Evolutionary conservation across 1,140 invertebrate genomes (phyloP), one percentile per base, ranked within the genome.

Genomic region (Drosophila leontia): DNA sequence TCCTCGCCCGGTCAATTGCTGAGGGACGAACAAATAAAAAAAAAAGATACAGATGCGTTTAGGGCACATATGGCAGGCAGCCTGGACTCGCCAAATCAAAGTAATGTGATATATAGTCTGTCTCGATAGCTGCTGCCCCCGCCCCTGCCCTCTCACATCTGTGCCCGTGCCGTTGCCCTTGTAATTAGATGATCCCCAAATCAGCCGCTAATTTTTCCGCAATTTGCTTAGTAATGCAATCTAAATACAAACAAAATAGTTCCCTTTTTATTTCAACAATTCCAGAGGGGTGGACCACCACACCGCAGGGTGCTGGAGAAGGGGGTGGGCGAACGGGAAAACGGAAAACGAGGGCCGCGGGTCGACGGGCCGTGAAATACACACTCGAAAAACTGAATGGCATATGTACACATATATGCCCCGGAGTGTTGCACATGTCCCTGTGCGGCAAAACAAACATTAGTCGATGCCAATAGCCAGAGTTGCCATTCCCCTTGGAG

Each of bases 141-240:
- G 3, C 2, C n/a, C 15, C 6, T 13, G 2, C 9, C 6, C 13
- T 19, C 57, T 59, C 26, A 47, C 42, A 39, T 58, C 44, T 77
- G 39, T 47, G 75, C 50, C 75, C 62, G 32, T 44, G 48, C 29
- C 41, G 5, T 60, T 70, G 55, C 74, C 80, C 82, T 62, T 74
- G 77, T 92, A 92, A 92, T 92, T 92, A 91, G 91, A 92, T 92
- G 91, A 92, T 92, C 91, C 91, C 79, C 79, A 92, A 92, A 92
- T 92, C 92, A 92, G 92, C 92, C 92, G 91, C 92, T 92, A 92
- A 92, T 92, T 92, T 92, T 92, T 92, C 92, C 92, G 91, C 91
- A 92, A 92, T 92, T 92, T 92, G 91, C 91, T 92, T 92, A 91
- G 90, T 92, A 92, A 92, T 92, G 81, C 82, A 92, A 92, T 92